A percentile compares a stretch with the other conserved stretches of the same genome.
Conservation (phyloP, 2,888 invertebrate species). For the Hirtodrosophila cameraria region DNA sequence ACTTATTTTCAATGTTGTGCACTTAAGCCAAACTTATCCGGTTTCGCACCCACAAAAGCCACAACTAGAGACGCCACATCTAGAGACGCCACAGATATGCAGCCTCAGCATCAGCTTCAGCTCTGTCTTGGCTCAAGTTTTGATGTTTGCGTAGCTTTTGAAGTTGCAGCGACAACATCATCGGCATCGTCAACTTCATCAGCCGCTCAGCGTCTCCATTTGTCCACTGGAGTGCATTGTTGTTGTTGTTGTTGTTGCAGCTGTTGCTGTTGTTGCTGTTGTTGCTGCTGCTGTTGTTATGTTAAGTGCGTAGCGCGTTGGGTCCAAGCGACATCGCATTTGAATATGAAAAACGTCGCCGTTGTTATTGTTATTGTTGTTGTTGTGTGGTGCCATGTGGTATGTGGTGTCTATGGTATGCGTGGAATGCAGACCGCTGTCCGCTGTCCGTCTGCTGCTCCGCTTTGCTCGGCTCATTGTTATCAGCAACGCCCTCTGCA, state of each 20-base stretch:
- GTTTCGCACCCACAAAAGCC: not conserved
- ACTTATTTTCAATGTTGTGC: too few relatives aligned
- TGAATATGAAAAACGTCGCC: constrained; percentile 70
- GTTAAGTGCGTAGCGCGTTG: constrained; percentile 68
- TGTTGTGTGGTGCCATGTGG: constrained; percentile 51
- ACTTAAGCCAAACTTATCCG: too few relatives aligned
- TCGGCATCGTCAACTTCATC: constrained; percentile 42
- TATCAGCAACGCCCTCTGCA: constrained; percentile 42
- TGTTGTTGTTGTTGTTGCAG: constrained; percentile 47
- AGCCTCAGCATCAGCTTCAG: constrained; percentile 1
- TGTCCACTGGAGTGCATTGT: constrained; percentile 54
- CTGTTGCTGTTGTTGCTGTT: constrained; percentile 3
- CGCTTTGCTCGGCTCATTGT: constrained; percentile 46
- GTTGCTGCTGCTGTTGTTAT: constrained; percentile 52
- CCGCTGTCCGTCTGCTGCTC: constrained; percentile 24
- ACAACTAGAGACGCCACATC: not conserved
- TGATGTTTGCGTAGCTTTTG: constrained; percentile 74
- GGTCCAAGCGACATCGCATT: constrained; percentile 60
- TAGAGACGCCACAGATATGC: constrained; percentile 27
- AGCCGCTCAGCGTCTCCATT: constrained; percentile 48
- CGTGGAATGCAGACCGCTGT: constrained; percentile 60
- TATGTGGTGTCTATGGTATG: constrained; percentile 63
- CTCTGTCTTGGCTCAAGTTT: constrained; percentile 13
- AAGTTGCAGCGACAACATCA: constrained; percentile 77
- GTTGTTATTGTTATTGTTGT: constrained; percentile 28